Percentiles rank a stretch among this genome's conserved stretches.
Conservation (phyloP, 2,113 vertebrate genomes). For the Hyaena hyaena region DNA sequence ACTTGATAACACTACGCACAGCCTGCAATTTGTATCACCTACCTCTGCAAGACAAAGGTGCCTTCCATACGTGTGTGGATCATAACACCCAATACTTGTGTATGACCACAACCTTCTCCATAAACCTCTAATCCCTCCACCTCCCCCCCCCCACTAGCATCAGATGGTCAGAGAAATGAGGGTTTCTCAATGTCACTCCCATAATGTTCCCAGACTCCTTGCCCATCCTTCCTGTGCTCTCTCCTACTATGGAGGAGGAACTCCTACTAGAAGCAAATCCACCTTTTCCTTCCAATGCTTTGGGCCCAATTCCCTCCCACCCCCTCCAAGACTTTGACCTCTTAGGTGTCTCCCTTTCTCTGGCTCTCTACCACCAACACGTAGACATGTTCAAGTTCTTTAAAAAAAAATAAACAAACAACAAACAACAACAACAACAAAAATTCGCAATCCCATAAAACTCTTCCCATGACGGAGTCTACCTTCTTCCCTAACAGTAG, state of each 20-base stretch:
- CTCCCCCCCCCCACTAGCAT: no score
- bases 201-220: neutral
- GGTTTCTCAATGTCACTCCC: neutral
- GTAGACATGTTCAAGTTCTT: neutral
- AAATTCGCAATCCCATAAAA: neutral
- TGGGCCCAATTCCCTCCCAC: no score
- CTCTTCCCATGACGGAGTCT: neutral
- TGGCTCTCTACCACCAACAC: no score
- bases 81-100: neutral
- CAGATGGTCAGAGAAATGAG: neutral
- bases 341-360: neutral
- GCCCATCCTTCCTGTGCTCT: fast-evolving
- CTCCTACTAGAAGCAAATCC: neutral
- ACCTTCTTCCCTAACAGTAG: neutral
- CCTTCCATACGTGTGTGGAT: fast-evolving
- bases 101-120: neutral
- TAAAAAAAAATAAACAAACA: neutral
- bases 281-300: neutral
- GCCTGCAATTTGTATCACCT: neutral
- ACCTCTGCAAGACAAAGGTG: fast-evolving
- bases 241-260: no score
- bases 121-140: neutral
- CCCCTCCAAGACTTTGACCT: neutral
- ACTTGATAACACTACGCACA: neutral
- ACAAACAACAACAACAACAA: neutral